phyloP scores from a whole-genome alignment of 2,888 invertebrate species.

The Allolobophora icterica region DNA sequence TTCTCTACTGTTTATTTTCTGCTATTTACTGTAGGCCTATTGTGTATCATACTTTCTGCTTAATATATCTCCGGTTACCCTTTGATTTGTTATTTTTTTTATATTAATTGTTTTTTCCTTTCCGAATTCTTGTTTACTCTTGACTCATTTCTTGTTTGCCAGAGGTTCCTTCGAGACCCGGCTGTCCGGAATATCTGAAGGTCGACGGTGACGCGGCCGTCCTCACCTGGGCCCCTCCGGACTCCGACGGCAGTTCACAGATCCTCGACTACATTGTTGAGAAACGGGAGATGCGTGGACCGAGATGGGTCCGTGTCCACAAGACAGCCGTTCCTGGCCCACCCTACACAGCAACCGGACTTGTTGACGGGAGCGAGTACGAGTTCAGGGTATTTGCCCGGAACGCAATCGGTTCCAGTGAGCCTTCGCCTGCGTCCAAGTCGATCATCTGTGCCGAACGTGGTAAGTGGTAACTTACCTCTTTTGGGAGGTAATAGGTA shows the following conservation, averaged over 20 bases:
- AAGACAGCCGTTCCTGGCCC: conserved; percentile 75
- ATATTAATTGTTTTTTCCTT: background rate
- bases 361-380: conserved; percentile 89
- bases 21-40: too few relatives aligned
- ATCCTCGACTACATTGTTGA: conserved; percentile 47
- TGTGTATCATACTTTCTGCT: too few relatives aligned
- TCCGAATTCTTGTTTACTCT: background rate
- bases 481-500: background rate
- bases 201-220: conserved; percentile 44
- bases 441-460: conserved; percentile 52
- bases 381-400: conserved; percentile 86
- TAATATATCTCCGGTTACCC: background rate
- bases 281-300: conserved; percentile 43
- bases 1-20: too few relatives aligned
- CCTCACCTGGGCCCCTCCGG: conserved; percentile 50
- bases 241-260: conserved; percentile 42
- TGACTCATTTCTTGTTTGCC: background rate
- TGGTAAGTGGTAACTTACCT: conserved; percentile 39
- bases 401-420: conserved; percentile 90
- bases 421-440: conserved; percentile 74
- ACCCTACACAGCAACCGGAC: conserved; percentile 56
- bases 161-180: conserved; percentile 34
- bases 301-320: conserved; percentile 89
- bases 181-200: conserved; percentile 31
- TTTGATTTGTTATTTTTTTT: background rate